These are phyloP conservation scores for Temnothorax ravouxi DNA, from an alignment of 2,888 invertebrate species.

Conservation along the genomic window DNA sequence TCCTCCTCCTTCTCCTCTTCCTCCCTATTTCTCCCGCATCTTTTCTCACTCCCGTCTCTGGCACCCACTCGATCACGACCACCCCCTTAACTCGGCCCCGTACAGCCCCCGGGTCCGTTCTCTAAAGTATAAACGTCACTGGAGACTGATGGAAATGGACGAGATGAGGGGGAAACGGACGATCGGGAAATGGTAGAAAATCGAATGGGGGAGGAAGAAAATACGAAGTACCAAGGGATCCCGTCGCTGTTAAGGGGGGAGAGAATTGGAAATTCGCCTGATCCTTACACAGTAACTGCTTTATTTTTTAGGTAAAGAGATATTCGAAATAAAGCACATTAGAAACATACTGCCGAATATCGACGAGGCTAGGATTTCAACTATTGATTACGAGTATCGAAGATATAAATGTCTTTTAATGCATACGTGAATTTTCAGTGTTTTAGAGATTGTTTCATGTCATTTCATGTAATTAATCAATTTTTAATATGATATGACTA, in stretches of 20 bases:
- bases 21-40: constrained; percentile 61
- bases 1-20: constrained; percentile 36
- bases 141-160: constrained; percentile 77
- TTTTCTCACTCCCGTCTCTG: constrained; percentile 57
- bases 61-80: constrained; percentile 71
- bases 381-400: neutral
- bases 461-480: neutral
- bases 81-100: constrained; percentile 69
- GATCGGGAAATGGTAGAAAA: constrained; percentile 78
- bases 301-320: constrained; percentile 65
- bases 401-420: constrained; percentile 4
- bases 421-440: neutral
- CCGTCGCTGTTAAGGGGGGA: constrained; percentile 59
- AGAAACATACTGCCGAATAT: constrained; percentile 67
- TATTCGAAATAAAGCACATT: constrained; percentile 58
- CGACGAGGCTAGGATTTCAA: constrained; percentile 40
- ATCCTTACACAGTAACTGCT: constrained; percentile 45
- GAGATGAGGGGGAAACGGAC: constrained; percentile 68
- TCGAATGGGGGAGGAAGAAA: constrained; percentile 74
- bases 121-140: constrained; percentile 81
- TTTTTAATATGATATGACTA: neutral
- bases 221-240: constrained; percentile 39
- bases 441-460: neutral
- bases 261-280: constrained; percentile 65
- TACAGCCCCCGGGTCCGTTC: constrained; percentile 82